Percentiles rank a stretch among this genome's conserved stretches.
Evolutionary conservation across 2,888 invertebrate genomes (phyloP).

Genomic region (Rhagonycha lutea): DNA sequence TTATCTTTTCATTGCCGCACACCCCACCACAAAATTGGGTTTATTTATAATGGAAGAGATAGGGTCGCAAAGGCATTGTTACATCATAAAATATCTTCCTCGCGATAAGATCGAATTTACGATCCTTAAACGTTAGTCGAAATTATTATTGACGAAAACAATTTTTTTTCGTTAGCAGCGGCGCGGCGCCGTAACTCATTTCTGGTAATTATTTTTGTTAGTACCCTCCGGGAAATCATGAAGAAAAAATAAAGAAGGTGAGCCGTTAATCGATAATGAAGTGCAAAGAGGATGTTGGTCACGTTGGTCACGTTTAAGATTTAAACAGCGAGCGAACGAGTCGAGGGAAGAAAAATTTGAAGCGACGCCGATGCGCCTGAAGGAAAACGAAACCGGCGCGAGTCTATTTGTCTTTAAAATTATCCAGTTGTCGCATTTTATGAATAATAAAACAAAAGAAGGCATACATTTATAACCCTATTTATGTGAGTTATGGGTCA

Average conservation of each 20-base stretch:
- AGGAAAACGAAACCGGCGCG: not conserved
- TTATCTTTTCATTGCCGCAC: slow-evolving; percentile 24
- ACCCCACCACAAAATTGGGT: slow-evolving; percentile 20
- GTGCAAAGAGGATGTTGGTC: not conserved
- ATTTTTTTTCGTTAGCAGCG: not conserved
- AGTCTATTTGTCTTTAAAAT: slow-evolving; percentile 28
- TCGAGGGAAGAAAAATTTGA: slow-evolving; percentile 1
- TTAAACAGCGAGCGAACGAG: not conserved
- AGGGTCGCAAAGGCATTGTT: slow-evolving; percentile 30
- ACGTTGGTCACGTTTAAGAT: not conserved
- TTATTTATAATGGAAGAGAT: slow-evolving; percentile 32
- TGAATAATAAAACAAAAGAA: slow-evolving; percentile 41
- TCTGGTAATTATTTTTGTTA: slow-evolving; percentile 8
- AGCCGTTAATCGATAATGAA: slow-evolving; percentile 18
- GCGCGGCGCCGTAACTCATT: slow-evolving; percentile 10
- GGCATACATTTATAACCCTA: slow-evolving; percentile 37
- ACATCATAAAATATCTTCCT: slow-evolving; percentile 29
- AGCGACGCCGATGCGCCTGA: not conserved
- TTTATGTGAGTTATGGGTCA: slow-evolving; percentile 36
- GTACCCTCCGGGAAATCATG: slow-evolving; percentile 21
- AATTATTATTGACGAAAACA: not conserved
- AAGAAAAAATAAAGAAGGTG: slow-evolving; percentile 17
- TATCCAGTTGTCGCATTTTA: slow-evolving; percentile 36
- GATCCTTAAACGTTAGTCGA: slow-evolving; percentile 3
- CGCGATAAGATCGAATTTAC: slow-evolving; percentile 11